These are phyloP conservation scores for Lasioglossum albipes DNA, from an alignment of 1,140 invertebrate genomes.

Conservation along the genomic window DNA sequence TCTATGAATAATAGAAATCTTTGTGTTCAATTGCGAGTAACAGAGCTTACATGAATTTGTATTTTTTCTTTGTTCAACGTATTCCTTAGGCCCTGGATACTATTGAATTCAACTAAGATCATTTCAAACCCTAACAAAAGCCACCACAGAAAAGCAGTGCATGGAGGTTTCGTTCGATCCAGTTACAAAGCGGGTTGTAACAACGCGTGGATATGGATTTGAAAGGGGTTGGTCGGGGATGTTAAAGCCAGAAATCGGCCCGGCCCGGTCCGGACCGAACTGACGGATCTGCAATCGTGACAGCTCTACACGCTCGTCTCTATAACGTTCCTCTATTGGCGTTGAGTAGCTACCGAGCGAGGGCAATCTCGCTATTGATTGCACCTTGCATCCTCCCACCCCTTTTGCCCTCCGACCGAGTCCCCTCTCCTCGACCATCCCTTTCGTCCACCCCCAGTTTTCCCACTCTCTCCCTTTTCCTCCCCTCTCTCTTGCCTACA, in stretches of 20 bases:
- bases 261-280: constrained; percentile 6
- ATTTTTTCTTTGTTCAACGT: too few species aligned
- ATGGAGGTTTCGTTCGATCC: too few species aligned
- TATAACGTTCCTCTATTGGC: constrained; percentile 61
- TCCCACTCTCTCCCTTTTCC: constrained; percentile 24
- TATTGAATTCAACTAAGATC: too few species aligned
- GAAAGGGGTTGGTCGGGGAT: too few species aligned
- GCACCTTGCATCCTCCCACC: constrained; percentile 61
- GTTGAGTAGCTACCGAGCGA: constrained; percentile 63
- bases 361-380: constrained; percentile 67
- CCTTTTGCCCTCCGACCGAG: constrained; percentile 35
- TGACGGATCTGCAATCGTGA: constrained; percentile 56
- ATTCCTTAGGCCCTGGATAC: too few species aligned
- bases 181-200: too few species aligned
- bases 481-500: constrained; percentile 10
- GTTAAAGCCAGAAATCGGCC: background rate
- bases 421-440: constrained; percentile 38
- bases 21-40: too few species aligned
- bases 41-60: too few species aligned
- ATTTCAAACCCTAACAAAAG: too few species aligned
- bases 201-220: too few species aligned
- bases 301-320: constrained; percentile 49
- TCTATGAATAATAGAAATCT: too few species aligned
- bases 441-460: constrained; percentile 30
- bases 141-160: too few species aligned